Percentiles rank a stretch among this genome's conserved stretches.
These are phyloP conservation scores for Myotis pilosus DNA, from an alignment of 2,797 vertebrate genomes.

Conservation along the genomic window DNA sequence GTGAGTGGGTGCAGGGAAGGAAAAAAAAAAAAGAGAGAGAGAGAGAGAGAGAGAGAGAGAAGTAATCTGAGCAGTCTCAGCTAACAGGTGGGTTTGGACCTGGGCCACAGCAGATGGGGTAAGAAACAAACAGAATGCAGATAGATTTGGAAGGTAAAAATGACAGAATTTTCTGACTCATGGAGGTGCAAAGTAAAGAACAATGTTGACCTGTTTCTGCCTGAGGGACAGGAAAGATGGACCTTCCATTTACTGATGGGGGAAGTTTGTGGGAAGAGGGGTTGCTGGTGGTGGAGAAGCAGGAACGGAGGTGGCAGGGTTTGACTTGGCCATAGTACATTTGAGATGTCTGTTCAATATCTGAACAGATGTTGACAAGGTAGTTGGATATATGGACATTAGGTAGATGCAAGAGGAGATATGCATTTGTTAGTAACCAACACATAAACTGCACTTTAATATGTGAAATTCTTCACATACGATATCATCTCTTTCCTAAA, in stretches of 20 bases:
- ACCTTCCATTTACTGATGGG: not conserved
- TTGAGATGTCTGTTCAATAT: not conserved
- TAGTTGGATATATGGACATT: too few species aligned
- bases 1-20: not conserved
- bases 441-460: not conserved
- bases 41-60: too few species aligned
- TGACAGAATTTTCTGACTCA: not conserved
- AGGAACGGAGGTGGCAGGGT: not conserved
- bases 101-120: too few species aligned
- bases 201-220: not conserved
- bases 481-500: not conserved
- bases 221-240: too few species aligned
- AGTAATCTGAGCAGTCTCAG: not conserved
- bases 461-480: not conserved
- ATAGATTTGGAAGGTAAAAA: not conserved
- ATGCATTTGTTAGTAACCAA: not conserved
- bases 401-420: not conserved
- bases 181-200: not conserved
- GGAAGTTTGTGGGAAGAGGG: fast-evolving
- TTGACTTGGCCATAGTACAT: too few species aligned
- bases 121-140: not conserved
- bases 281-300: not conserved
- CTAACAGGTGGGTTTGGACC: not conserved
- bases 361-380: not conserved
- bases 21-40: too few species aligned